Evolutionary conservation across 1,140 invertebrate species (phyloP).

Genomic region (Danaus plexippus): DNA sequence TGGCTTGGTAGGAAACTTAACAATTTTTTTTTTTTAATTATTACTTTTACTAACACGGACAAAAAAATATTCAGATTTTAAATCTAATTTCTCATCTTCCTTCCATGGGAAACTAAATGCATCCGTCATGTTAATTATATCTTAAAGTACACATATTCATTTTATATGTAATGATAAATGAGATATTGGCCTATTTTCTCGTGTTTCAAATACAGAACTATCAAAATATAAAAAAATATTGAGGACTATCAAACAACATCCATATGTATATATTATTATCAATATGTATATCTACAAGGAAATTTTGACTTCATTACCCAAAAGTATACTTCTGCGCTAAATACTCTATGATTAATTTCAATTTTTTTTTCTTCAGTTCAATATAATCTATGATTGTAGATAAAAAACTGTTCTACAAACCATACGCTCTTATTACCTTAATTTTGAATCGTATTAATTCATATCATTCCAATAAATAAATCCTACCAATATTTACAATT

Average conservation of each 20-base stretch:
- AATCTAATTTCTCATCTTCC: constrained; percentile 28
- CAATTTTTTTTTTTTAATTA: constrained; percentile 45
- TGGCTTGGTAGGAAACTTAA: constrained; percentile 69
- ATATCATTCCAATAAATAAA: constrained; percentile 64
- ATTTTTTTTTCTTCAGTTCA: constrained; percentile 55
- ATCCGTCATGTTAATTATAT: constrained; percentile 53
- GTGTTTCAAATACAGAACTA: constrained; percentile 72
- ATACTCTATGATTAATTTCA: constrained; percentile 61
- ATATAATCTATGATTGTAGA: constrained; percentile 50
- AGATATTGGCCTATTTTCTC: constrained; percentile 68
- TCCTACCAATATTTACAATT: constrained; percentile 66
- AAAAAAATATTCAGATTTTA: constrained; percentile 44
- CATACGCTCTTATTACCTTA: constrained; percentile 36
- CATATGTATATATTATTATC: constrained; percentile 68
- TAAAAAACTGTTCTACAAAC: constrained; percentile 45
- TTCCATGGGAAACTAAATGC: constrained; percentile 65
- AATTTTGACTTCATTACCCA: constrained; percentile 64
- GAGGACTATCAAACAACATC: constrained; percentile 71
- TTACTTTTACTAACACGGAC: constrained; percentile 42
- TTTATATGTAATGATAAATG: constrained; percentile 61
- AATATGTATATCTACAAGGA: constrained; percentile 67
- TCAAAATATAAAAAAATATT: constrained; percentile 74
- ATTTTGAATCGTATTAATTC: constrained; percentile 46
- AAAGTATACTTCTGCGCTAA: constrained; percentile 65
- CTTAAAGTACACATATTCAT: constrained; percentile 57